These are phyloP conservation scores for Ephestia elutella DNA, from an alignment of 1,140 invertebrate species.

Conservation along the genomic window DNA sequence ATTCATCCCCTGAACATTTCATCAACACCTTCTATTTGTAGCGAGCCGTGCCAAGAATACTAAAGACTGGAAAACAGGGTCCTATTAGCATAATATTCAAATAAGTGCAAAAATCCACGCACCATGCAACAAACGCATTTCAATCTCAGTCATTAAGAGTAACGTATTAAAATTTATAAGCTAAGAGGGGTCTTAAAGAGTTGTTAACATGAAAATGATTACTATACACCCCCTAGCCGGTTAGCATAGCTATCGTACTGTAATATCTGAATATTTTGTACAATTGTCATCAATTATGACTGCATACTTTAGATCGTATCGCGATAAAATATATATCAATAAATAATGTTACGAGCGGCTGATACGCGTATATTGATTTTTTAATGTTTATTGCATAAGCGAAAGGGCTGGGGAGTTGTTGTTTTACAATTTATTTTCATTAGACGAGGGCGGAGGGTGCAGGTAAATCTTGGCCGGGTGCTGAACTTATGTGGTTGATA, in stretches of 20 bases:
- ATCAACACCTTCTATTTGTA: no score
- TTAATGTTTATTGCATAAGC: conserved; percentile 59
- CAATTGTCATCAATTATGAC: conserved; percentile 58
- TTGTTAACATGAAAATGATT: conserved; percentile 67
- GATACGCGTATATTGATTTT: conserved; percentile 65
- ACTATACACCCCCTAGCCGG: conserved; percentile 29
- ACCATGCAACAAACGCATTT: conserved; percentile 14
- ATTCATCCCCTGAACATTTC: no score
- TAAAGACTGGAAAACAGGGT: conserved; percentile 25
- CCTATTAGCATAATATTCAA: conserved; percentile 60
- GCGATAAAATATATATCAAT: conserved; percentile 65
- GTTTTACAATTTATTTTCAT: conserved; percentile 65
- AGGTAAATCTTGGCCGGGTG: not conserved
- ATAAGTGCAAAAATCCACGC: conserved; percentile 53
- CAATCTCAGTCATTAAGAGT: conserved; percentile 57
- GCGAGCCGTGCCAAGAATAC: conserved; percentile 32
- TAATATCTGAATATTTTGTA: conserved; percentile 25
- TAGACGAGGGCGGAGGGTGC: conserved; percentile 22
- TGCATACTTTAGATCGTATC: conserved; percentile 65
- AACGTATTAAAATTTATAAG: conserved; percentile 59
- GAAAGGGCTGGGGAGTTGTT: conserved; percentile 51
- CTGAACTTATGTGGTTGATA: not conserved
- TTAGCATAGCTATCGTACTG: conserved; percentile 13
- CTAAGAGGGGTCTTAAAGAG: conserved; percentile 44
- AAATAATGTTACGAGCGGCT: conserved; percentile 53